Evolutionary conservation across 2,113 vertebrate species (phyloP).

Genomic region (Menura novaehollandiae): DNA sequence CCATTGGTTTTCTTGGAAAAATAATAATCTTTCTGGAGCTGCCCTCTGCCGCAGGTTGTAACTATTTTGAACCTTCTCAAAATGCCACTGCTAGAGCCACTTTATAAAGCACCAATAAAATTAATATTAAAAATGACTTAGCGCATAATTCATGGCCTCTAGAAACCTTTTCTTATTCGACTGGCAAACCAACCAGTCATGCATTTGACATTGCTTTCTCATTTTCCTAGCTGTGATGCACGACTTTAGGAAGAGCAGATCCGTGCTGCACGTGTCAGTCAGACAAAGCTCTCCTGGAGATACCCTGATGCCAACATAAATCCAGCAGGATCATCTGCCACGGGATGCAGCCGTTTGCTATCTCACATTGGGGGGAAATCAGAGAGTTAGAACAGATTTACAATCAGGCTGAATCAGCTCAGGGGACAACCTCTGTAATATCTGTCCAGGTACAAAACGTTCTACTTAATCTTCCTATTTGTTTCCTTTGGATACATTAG

Average conservation of each 20-base stretch:
- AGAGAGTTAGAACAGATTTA: not conserved
- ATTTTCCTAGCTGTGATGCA: not conserved
- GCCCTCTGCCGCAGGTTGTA: not conserved
- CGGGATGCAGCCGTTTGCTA: rapidly evolving
- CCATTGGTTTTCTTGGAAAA: not conserved
- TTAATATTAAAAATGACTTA: slow-evolving; percentile 8
- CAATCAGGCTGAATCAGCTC: not conserved
- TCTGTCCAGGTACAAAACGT: not conserved
- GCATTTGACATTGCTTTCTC: not conserved
- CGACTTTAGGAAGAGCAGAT: not conserved
- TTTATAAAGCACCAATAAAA: not conserved
- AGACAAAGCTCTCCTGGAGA: not conserved
- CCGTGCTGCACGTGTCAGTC: not conserved
- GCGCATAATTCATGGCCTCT: not conserved
- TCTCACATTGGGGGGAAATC: not conserved
- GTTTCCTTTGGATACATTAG: not conserved
- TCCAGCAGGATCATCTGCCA: not conserved
- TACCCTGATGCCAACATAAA: not conserved
- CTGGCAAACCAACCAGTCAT: not conserved
- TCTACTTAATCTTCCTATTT: not conserved
- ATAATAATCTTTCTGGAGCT: not conserved
- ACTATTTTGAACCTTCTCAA: not conserved
- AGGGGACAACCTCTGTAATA: not conserved
- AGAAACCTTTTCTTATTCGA: not conserved
- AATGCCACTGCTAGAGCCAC: not conserved